A percentile compares a stretch with the other conserved stretches of the same genome.
Evolutionary conservation across 1,140 invertebrate species (phyloP).

Genomic region (Eumeta japonica): DNA sequence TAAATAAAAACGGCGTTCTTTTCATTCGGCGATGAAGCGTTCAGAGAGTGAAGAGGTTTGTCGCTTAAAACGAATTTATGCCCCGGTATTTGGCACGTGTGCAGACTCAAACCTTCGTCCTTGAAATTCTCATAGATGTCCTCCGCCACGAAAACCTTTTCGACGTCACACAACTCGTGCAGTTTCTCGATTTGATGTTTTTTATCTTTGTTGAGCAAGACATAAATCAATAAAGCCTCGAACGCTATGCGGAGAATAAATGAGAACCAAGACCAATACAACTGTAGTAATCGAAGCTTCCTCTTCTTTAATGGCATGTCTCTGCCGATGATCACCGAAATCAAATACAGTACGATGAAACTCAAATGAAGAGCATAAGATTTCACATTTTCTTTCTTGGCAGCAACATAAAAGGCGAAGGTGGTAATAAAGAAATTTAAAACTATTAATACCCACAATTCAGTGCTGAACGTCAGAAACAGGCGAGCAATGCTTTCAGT

Average conservation of each 20-base stretch:
- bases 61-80: not conserved
- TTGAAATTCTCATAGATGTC: not conserved
- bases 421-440: too few relatives aligned
- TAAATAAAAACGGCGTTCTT: not conserved
- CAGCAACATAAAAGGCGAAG: too few relatives aligned
- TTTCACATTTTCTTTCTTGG: too few relatives aligned
- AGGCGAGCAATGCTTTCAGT: too few relatives aligned
- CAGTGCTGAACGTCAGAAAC: too few relatives aligned
- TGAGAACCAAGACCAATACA: not conserved
- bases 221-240: not conserved
- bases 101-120: not conserved
- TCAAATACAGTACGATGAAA: too few relatives aligned
- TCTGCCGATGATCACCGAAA: too few relatives aligned
- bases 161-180: not conserved
- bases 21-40: not conserved
- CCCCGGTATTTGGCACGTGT: not conserved
- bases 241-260: not conserved
- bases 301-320: not conserved
- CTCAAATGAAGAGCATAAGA: too few relatives aligned
- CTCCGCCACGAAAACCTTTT: not conserved
- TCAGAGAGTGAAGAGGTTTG: not conserved
- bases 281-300: not conserved
- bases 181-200: not conserved
- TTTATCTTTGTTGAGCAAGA: not conserved
- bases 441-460: too few relatives aligned